Base-by-base conservation (phyloP, 2,797 vertebrate genomes). In the Thripadectes ignobilis region DNA sequence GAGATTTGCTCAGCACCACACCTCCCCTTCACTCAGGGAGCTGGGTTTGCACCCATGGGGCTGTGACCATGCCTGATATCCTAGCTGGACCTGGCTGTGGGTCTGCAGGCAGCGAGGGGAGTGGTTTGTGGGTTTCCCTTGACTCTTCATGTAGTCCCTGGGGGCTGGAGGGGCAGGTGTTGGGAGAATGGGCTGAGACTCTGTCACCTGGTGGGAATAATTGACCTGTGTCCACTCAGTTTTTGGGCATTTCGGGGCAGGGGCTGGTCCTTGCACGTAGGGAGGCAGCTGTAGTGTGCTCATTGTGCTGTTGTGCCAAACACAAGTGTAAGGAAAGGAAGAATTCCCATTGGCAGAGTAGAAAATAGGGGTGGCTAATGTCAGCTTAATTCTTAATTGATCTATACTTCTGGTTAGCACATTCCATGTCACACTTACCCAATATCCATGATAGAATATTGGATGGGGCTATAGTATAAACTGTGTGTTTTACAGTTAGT, bases 61-160 rank as follows among this genome's bases (percentile, higher is more conserved):
- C 68, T 79, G 36, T 39, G 41, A 32, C 51, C 41, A 32, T 69
- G 32, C 57, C 21, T 9, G 4, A 26, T 45, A 66, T 14, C 32
- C 62, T 29, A 58, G 16, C 36, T 1, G 4, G 36, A 49, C 32
- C 59, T 57, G 54, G 22, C 54, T 58, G 45, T 0, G 0, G 34
- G 23, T n/a, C 67, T 75, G 62, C 51, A 32, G 45, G 34, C 39
- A 27, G 39, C 9, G 32, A 57, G 29, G 21, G 54, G 24, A 27
- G 19, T 3, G 59, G 21, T 43, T n/a, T 1, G 2, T 48, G 55
- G 21, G 30, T 30, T 54, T n/a, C 12, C 32, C 27, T 83, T 78
- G 0, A 0, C 26, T 23, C 8, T 68, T 67, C 2, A 0, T 27
- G 17, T 59, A 55, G 55, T 78, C 51, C 34, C 32, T 34, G 24